Evolutionary conservation across 2,797 vertebrate species (phyloP).

Genomic region (Microcaecilia unicolor): DNA sequence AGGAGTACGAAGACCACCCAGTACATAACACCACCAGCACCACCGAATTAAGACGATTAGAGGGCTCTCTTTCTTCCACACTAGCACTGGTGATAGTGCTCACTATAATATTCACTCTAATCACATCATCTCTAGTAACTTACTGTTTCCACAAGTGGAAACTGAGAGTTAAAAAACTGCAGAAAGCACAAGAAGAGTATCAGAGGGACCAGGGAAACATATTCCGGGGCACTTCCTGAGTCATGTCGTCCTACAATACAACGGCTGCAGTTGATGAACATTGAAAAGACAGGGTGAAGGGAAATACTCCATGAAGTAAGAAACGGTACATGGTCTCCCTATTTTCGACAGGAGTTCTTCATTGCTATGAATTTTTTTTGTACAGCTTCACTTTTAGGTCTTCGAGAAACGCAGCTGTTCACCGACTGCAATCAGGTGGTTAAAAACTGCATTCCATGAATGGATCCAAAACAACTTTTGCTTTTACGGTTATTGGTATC

Average conservation of each 20-base stretch:
- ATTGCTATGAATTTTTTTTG: constrained; percentile 29
- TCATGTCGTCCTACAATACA: too few relatives aligned
- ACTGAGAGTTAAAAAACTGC: constrained; percentile 45
- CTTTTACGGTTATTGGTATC: too few relatives aligned
- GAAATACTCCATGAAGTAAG: background rate
- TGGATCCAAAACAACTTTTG: too few relatives aligned
- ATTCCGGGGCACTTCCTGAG: constrained; percentile 29
- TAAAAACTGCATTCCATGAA: constrained; percentile 9
- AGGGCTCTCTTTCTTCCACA: constrained; percentile 48
- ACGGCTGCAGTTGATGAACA: too few relatives aligned
- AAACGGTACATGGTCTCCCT: constrained; percentile 17
- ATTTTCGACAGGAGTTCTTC: constrained; percentile 14
- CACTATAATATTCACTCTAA: constrained; percentile 39
- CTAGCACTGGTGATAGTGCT: constrained; percentile 46
- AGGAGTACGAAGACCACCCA: constrained; percentile 16
- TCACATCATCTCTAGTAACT: constrained; percentile 45
- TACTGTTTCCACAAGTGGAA: constrained; percentile 60
- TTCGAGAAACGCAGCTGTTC: constrained; percentile 20
- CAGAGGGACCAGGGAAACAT: constrained; percentile 47
- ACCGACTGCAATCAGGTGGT: constrained; percentile 9
- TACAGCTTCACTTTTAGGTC: constrained; percentile 19
- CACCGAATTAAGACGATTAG: constrained; percentile 20
- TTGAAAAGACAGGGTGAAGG: background rate
- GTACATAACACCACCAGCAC: constrained; percentile 30
- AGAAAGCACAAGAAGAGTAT: constrained; percentile 55